Base-by-base conservation (phyloP, 2,113 vertebrate genomes). In the Bubo blakistoni region DNA sequence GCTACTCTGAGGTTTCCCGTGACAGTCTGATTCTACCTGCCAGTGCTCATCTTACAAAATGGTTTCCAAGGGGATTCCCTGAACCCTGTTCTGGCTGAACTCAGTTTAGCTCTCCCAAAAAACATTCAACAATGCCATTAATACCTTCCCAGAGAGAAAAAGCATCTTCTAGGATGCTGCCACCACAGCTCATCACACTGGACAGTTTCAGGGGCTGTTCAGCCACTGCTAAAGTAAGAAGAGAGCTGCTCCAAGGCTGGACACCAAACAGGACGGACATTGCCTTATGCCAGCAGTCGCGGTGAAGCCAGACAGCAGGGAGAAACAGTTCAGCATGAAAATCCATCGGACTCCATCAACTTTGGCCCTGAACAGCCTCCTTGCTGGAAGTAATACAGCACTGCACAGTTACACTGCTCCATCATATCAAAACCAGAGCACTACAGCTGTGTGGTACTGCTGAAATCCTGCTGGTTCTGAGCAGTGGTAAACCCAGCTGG, bases 371-470 rank as follows among this genome's bases (percentile, higher is more conserved):
- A 58, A 20, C 44, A 52, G 46, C 27, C 62, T 52, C 38, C 61
- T 61, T 40, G 29, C 24, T 38, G 44, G 15, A 44, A 73, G 71
- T 2, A 40, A 24, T 4, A 36, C 44, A 18, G 44, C 54, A 34
- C 1, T 11, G 16, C 55, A 67, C 54, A 2, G 54, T 19, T 19
- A 34, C 27, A 6, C 5, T 10, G 46, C 36, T 65, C 58, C 49
- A 5, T 16, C 36, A 0, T 5, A 30, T 4, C 80, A 29, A 47
- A n/a, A 15, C 24, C 71, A 34, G 34, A 69, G 14, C 17, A 1
- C 24, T 5, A 8, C 1, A 4, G 51, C 70, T 29, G 11, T 10
- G 6, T 2, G 19, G n/a, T n/a, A 2, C 80, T 21, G 44, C n/a
- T 14, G 40, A 47, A 22, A 19, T 1, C 13, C 61, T 26, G 32